Conservation (phyloP, 1,140 invertebrate species). For the Cotesia glomerata region DNA sequence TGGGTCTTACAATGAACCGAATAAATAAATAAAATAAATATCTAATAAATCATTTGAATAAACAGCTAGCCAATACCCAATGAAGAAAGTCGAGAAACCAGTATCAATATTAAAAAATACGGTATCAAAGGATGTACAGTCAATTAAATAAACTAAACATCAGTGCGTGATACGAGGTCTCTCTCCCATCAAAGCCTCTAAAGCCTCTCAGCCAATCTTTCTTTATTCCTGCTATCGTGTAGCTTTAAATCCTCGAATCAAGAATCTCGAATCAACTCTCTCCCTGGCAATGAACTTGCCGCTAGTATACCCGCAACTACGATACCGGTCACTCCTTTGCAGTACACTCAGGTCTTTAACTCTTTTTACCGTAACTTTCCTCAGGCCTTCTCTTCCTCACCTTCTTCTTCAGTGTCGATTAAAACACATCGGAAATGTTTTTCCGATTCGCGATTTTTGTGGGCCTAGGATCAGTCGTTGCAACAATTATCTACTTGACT, state of each 20-base stretch:
- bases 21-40: no score
- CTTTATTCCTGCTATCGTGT: neutral
- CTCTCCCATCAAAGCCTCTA: no score
- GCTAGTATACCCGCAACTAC: conserved; percentile 55
- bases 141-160: no score
- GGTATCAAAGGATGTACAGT: no score
- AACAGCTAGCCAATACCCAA: no score
- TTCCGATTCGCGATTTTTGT: conserved; percentile 60
- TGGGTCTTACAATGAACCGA: no score
- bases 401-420: neutral
- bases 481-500: conserved; percentile 72
- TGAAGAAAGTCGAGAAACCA: no score
- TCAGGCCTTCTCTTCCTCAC: neutral
- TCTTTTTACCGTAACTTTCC: conserved; percentile 13
- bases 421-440: conserved; percentile 40
- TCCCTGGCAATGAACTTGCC: conserved; percentile 60
- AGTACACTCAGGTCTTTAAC: conserved; percentile 25
- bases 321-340: conserved; percentile 47
- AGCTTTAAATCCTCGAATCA: conserved; percentile 46
- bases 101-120: no score
- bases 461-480: conserved; percentile 65
- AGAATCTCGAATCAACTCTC: conserved; percentile 46
- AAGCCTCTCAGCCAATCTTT: neutral
- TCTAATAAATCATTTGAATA: no score
- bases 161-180: no score